Evolutionary conservation across 1,140 invertebrate genomes (phyloP).

Genomic region (Heliconius congener): DNA sequence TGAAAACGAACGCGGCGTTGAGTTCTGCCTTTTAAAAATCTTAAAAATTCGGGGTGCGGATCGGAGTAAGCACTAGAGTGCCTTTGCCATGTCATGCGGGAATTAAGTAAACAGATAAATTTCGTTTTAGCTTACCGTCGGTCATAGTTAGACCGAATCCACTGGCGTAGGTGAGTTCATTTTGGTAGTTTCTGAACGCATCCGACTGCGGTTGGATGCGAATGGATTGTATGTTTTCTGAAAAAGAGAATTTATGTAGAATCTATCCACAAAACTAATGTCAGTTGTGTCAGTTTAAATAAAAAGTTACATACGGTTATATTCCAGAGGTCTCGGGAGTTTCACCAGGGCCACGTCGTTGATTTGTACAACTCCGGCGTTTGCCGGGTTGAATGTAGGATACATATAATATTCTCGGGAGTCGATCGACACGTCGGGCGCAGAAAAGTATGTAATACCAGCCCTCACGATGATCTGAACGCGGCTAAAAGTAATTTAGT

Average conservation of each 20-base stretch:
- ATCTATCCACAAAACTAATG: background rate
- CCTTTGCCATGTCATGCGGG: too few species aligned
- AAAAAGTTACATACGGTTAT: conserved; percentile 48
- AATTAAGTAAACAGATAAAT: too few species aligned
- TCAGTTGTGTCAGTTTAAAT: background rate
- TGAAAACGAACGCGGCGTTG: too few species aligned
- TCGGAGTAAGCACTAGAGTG: too few species aligned
- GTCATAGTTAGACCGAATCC: conserved; percentile 66
- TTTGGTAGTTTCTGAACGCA: conserved; percentile 54
- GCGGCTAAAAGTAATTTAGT: conserved; percentile 41
- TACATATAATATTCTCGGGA: conserved; percentile 58
- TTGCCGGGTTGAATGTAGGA: conserved; percentile 50
- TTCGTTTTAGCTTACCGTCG: conserved; percentile 37
- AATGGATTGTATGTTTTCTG: conserved; percentile 56
- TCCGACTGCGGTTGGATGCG: conserved; percentile 55
- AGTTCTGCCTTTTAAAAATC: too few species aligned
- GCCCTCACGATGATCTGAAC: conserved; percentile 55
- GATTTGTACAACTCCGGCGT: conserved; percentile 49
- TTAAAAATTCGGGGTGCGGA: too few species aligned
- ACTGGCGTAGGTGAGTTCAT: conserved; percentile 49
- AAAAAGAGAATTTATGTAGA: conserved; percentile 12
- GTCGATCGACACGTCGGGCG: conserved; percentile 53
- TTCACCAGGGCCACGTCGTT: conserved; percentile 60
- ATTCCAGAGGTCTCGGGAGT: conserved; percentile 43
- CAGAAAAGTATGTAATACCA: conserved; percentile 48